Evolutionary conservation across 2,888 invertebrate genomes (phyloP).

Genomic region (Tyria jacobaeae): DNA sequence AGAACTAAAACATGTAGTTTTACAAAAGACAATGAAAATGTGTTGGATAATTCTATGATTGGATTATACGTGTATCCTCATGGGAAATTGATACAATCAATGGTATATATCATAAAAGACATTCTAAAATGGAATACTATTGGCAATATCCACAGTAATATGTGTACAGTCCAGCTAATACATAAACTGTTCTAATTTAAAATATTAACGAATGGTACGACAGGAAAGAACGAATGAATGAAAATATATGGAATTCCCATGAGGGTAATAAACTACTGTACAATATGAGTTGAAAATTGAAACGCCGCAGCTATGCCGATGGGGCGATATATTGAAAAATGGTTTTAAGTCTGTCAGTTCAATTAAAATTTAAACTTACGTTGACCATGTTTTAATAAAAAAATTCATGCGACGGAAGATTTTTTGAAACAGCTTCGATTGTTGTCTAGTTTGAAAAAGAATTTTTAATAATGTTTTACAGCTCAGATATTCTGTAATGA

Average conservation of each 20-base stretch:
- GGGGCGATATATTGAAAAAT: conserved; percentile 20
- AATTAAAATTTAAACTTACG: conserved; percentile 8
- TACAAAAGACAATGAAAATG: neutral
- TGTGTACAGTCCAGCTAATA: neutral
- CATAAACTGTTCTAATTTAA: conserved; percentile 6
- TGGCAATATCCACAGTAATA: no score
- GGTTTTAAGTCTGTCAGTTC: conserved; percentile 12
- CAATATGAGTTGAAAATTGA: conserved; percentile 19
- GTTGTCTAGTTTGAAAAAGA: neutral
- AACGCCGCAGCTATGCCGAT: conserved; percentile 15
- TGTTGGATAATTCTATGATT: neutral
- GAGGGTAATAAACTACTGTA: conserved; percentile 21
- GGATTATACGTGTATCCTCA: neutral
- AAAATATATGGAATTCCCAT: conserved; percentile 22
- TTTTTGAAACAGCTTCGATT: neutral
- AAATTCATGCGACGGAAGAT: neutral
- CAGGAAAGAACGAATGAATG: conserved; percentile 18
- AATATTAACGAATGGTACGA: conserved; percentile 14
- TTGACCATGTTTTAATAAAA: neutral
- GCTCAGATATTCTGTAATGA: no score
- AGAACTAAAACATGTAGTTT: neutral
- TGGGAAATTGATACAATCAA: conserved; percentile 1
- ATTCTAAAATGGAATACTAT: neutral
- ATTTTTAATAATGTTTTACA: neutral
- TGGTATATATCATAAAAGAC: neutral